Base-by-base conservation (phyloP, 2,888 invertebrate genomes). In the Microplitis deprimator region DNA sequence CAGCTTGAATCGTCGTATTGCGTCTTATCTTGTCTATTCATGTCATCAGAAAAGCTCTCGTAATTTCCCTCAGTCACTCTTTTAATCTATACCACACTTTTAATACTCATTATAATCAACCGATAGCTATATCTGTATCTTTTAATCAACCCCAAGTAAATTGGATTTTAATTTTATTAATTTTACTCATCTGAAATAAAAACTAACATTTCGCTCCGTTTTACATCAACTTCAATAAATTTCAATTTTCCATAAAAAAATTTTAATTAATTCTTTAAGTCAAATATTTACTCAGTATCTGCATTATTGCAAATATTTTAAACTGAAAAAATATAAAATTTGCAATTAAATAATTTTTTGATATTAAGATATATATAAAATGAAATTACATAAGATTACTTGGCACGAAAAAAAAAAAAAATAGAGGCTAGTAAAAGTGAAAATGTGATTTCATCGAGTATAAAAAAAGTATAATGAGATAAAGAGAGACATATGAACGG, bases 361-460 rank as follows among this genome's bases (percentile, higher is more conserved):
- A 29, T 29, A 29, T 29, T 29, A 29, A 29, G 29, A 29, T 29
- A 29, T 29, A 29, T 29, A 29, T 29, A 4, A 2, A 29, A 29
- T 4, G n/a, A 38, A 38, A 64, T 73, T 64, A 40, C 10, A 20
- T 10, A 64, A 41, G 39, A 20, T 29, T 17, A 65, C 39, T 41
- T 13, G 5, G 6, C 3, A 59, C 16, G 38, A 67, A 50, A 73
- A 10, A 50, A 38, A 61, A 69, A 75, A 61, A 41, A 68, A 69
- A 75, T 41, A 41, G 29, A 61, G 68, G 62, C 75, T 41, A 69
- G 68, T 69, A 69, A 69, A 75, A 75, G 68, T 68, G 68, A 68
- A 77, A 38, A 68, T 62, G 73, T 68, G 50, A 50, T 50, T 50
- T 50, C 10, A 50, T 50, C 8, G 13, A 50, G 50, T 50, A 29